Percentiles rank a stretch among this genome's conserved stretches.
Evolutionary conservation across 2,113 vertebrate species (phyloP).

Genomic region (Corydoras sp.): DNA sequence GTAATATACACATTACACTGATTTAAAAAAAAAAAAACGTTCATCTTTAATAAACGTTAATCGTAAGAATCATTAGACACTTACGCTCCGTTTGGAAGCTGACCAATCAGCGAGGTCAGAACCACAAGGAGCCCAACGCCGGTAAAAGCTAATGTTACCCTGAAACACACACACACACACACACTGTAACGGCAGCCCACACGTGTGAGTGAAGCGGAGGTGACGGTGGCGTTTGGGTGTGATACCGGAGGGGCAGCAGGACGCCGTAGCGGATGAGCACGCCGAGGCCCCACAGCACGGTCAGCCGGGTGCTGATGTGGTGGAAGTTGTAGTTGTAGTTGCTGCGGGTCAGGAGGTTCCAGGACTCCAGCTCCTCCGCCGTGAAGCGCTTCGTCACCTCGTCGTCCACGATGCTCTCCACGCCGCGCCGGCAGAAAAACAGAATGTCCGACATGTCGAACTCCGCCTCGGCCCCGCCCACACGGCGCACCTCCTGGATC

Average conservation of each 20-base stretch:
- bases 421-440: constrained; percentile 83
- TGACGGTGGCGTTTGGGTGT: no score
- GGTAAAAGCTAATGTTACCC: constrained; percentile 82
- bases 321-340: constrained; percentile 87
- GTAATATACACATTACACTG: no score
- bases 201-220: no score
- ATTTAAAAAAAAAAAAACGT: no score
- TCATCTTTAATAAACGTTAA: no score
- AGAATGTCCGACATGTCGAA: constrained; percentile 87
- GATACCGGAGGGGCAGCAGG: constrained; percentile 83
- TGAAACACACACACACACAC: constrained; percentile 53
- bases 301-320: constrained; percentile 80
- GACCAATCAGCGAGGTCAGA: constrained; percentile 77
- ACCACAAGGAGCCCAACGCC: constrained; percentile 80
- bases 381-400: constrained; percentile 91
- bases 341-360: constrained; percentile 89
- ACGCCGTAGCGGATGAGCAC: constrained; percentile 82
- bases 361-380: constrained; percentile 83
- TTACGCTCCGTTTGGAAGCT: constrained; percentile 77
- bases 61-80: constrained; percentile 34
- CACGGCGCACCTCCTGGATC: constrained; percentile 75
- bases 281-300: constrained; percentile 79
- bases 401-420: constrained; percentile 90
- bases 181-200: not conserved
- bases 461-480: constrained; percentile 60